phyloP scores from a whole-genome alignment of 2,113 vertebrate genomes.

The Limnothrissa miodon region DNA sequence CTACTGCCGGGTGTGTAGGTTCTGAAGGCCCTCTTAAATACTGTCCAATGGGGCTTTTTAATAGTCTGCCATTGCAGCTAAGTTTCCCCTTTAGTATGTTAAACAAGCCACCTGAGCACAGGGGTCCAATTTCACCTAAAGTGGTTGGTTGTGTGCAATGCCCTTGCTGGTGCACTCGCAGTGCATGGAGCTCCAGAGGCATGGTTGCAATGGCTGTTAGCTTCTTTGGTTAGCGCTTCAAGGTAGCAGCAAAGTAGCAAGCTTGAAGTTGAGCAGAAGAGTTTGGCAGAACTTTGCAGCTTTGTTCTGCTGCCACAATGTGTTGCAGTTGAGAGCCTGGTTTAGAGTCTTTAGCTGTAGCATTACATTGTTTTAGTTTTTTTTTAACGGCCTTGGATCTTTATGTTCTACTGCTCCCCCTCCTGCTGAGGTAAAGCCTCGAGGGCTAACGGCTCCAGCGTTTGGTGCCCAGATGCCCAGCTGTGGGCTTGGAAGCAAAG shows the following conservation, averaged over 20 bases:
- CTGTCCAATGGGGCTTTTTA: constrained; percentile 1
- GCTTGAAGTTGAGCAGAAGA: neutral
- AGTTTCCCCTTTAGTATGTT: neutral
- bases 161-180: neutral
- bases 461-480: neutral
- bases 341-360: neutral
- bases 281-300: neutral
- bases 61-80: neutral
- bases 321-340: neutral
- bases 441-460: neutral
- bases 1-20: neutral
- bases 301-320: neutral
- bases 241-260: neutral
- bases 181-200: neutral
- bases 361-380: neutral
- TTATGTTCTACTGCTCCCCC: neutral
- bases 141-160: neutral
- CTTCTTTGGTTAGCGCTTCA: neutral
- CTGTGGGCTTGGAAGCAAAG: neutral
- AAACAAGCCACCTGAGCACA: neutral
- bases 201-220: neutral
- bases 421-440: neutral
- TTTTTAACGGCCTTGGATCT: neutral
- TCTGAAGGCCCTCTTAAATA: neutral
- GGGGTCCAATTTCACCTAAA: neutral